Percentiles rank a stretch among this genome's conserved stretches.
Conservation (phyloP, 2,888 invertebrate species). For the Sinohyriopsis cumingii region DNA sequence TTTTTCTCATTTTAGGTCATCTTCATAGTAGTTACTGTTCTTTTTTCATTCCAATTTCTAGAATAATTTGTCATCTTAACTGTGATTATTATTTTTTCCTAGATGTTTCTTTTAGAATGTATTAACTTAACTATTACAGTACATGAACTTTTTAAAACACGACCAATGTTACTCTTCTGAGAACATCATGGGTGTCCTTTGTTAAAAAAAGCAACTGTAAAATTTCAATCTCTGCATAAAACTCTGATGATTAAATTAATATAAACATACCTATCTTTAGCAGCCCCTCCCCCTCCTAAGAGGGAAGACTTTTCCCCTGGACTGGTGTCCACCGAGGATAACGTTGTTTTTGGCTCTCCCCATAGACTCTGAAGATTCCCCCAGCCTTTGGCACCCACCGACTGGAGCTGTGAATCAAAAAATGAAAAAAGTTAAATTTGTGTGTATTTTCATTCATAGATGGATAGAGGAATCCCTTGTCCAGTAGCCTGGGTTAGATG, state of each 20-base stretch:
- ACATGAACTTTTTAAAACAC: too few species aligned
- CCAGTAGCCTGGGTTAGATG: not conserved
- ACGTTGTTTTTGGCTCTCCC: conserved; percentile 64
- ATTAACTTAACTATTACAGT: too few species aligned
- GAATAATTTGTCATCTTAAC: too few species aligned
- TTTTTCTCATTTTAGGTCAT: too few species aligned
- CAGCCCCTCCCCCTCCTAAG: conserved; percentile 46
- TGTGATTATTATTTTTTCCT: too few species aligned
- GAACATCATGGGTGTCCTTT: too few species aligned
- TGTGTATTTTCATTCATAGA: not conserved
- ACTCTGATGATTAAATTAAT: not conserved
- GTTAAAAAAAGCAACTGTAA: not conserved
- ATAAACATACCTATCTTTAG: conserved; percentile 36
- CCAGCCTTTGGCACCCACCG: conserved; percentile 69
- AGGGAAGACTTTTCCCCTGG: conserved; percentile 63
- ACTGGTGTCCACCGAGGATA: conserved; percentile 62
- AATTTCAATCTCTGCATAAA: not conserved
- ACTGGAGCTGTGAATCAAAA: conserved; percentile 52
- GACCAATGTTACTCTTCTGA: too few species aligned
- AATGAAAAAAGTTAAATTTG: not conserved
- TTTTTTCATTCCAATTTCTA: too few species aligned
- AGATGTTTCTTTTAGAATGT: too few species aligned
- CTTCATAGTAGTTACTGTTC: too few species aligned
- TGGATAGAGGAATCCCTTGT: not conserved
- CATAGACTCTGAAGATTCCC: conserved; percentile 67